Conservation (phyloP, 1,140 invertebrate species). For the Bursaphelenchus mucronatus region DNA sequence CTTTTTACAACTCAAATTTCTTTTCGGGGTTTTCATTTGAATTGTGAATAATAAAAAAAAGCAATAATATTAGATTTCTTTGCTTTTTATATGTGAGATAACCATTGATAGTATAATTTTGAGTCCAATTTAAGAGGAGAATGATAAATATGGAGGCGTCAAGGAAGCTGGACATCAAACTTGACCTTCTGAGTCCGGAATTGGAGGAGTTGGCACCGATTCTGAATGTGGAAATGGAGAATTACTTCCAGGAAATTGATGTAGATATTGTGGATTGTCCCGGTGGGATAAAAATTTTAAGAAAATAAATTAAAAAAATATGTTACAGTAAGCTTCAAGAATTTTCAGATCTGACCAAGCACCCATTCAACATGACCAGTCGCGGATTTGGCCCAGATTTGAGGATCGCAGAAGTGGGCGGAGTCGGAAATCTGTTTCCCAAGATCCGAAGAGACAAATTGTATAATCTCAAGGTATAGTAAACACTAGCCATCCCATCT, state of each 20-base stretch:
- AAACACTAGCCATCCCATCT: neutral
- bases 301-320: no score
- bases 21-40: no score
- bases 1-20: no score
- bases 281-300: neutral
- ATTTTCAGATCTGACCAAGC: slow-evolving; percentile 2
- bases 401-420: slow-evolving; percentile 14
- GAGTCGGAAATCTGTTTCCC: slow-evolving; percentile 18
- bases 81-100: no score
- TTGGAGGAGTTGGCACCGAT: slow-evolving; percentile 14
- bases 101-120: no score
- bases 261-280: slow-evolving; percentile 19
- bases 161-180: no score
- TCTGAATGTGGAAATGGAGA: neutral
- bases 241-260: slow-evolving; percentile 6
- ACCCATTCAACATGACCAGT: slow-evolving; percentile 10
- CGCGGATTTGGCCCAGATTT: slow-evolving; percentile 5
- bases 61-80: no score
- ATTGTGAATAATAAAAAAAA: no score
- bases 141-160: no score
- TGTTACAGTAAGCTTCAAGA: neutral
- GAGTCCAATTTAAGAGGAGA: no score
- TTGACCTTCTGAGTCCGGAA: no score
- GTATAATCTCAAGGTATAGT: slow-evolving; percentile 16
- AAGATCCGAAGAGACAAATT: slow-evolving; percentile 8